These are phyloP conservation scores for Drepana arcuata DNA, from an alignment of 1,140 invertebrate genomes.

Conservation along the genomic window DNA sequence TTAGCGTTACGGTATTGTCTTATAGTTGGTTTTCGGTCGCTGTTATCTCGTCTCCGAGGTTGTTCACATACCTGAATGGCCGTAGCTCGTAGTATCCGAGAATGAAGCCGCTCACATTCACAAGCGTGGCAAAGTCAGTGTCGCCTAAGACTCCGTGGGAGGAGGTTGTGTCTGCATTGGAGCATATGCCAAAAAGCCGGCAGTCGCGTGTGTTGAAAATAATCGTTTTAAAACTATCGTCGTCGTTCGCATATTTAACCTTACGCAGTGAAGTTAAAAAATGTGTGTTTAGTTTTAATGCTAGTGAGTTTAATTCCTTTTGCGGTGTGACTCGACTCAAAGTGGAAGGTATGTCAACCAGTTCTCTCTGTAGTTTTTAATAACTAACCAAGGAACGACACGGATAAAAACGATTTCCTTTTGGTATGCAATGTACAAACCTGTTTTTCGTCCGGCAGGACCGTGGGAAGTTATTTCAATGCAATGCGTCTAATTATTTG, in stretches of 20 bases:
- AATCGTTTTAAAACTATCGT: slow-evolving; percentile 18
- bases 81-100: slow-evolving; percentile 58
- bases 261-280: slow-evolving; percentile 41
- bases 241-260: slow-evolving; percentile 34
- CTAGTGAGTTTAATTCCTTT: no score
- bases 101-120: slow-evolving; percentile 50
- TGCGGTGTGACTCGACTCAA: no score
- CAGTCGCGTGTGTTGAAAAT: slow-evolving; percentile 34
- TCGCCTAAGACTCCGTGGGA: slow-evolving; percentile 18
- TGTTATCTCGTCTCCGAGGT: slow-evolving; percentile 27
- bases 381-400: slow-evolving; percentile 36
- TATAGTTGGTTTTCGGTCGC: slow-evolving; percentile 39
- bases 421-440: slow-evolving; percentile 50
- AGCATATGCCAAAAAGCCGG: slow-evolving; percentile 18
- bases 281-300: slow-evolving; percentile 34
- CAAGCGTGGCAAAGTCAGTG: slow-evolving; percentile 32
- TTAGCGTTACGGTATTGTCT: slow-evolving; percentile 21
- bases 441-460: slow-evolving; percentile 54
- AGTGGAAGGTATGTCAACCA: slow-evolving; percentile 42
- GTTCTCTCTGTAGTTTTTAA: slow-evolving; percentile 39
- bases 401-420: slow-evolving; percentile 50
- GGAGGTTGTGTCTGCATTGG: slow-evolving; percentile 17
- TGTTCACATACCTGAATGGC: slow-evolving; percentile 65
- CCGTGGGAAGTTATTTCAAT: slow-evolving; percentile 57
- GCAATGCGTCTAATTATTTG: no score